Conservation (phyloP, 2,888 invertebrate species). For the Agonum fuliginosum region DNA sequence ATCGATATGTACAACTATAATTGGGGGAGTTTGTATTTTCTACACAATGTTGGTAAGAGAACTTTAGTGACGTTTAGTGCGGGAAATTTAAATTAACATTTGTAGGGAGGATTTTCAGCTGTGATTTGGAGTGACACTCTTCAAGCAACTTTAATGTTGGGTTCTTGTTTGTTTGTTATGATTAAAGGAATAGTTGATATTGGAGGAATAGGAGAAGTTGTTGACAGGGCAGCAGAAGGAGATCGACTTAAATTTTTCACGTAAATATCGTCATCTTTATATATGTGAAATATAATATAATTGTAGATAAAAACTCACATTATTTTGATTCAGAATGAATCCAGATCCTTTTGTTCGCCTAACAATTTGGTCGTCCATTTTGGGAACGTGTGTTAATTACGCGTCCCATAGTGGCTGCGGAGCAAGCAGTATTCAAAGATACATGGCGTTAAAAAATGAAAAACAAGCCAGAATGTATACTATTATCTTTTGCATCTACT, state of each 20-base stretch:
- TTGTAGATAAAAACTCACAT: not conserved
- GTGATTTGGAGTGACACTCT: no score
- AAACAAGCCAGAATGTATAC: constrained; percentile 46
- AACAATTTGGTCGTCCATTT: constrained; percentile 32
- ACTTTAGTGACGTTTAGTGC: not conserved
- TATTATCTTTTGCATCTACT: no score
- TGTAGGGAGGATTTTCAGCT: constrained; percentile 31
- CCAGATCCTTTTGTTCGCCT: constrained; percentile 43
- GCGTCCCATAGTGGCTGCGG: constrained; percentile 25
- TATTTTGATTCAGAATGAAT: constrained; percentile 25
- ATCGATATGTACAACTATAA: no score
- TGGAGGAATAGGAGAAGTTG: constrained; percentile 36
- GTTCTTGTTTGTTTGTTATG: no score
- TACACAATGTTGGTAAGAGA: no score
- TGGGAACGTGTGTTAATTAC: constrained; percentile 40
- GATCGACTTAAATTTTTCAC: constrained; percentile 1
- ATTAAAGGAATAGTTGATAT: no score
- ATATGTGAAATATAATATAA: not conserved
- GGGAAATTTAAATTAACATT: not conserved
- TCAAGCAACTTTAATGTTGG: no score
- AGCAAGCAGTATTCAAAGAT: constrained; percentile 49
- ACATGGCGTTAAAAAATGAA: constrained; percentile 42
- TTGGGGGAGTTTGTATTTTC: no score
- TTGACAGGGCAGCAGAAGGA: constrained; percentile 14
- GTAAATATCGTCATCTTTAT: no score